Evolutionary conservation across 2,113 vertebrate species (phyloP).

Genomic region (Alligator mississippiensis): DNA sequence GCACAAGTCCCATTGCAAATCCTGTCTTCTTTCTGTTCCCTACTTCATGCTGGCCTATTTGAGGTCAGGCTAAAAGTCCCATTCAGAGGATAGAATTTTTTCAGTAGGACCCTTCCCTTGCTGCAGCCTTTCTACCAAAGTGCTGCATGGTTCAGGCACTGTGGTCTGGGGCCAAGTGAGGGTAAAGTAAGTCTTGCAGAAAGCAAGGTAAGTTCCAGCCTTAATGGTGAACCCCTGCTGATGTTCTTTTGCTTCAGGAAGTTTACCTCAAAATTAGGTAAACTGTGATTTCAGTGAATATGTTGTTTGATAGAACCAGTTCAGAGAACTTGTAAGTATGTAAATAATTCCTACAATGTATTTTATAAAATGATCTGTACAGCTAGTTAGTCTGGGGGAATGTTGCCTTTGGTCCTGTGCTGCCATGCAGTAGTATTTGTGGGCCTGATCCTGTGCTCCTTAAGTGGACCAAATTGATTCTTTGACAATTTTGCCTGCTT

Average conservation of each 20-base stretch:
- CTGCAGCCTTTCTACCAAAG: not conserved
- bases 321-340: slow-evolving; percentile 64
- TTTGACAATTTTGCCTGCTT: slow-evolving; percentile 17
- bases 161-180: not conserved
- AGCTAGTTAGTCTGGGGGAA: slow-evolving; percentile 38
- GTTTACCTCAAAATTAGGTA: slow-evolving; percentile 65
- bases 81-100: not conserved
- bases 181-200: not conserved
- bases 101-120: not conserved
- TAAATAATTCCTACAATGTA: slow-evolving; percentile 26
- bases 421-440: slow-evolving; percentile 13
- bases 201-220: not conserved
- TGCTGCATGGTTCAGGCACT: not conserved
- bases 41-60: not conserved
- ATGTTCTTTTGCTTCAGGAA: slow-evolving; percentile 33
- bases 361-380: slow-evolving; percentile 58
- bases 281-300: slow-evolving; percentile 57
- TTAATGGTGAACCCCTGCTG: slow-evolving; percentile 2
- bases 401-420: slow-evolving; percentile 3
- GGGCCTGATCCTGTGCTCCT: not conserved
- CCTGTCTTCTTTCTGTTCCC: not conserved
- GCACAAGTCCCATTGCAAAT: not conserved
- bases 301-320: slow-evolving; percentile 49
- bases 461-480: slow-evolving; percentile 13
- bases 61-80: not conserved